phyloP scores from a whole-genome alignment of 2,888 invertebrate genomes.

The Therioaphis trifolii region DNA sequence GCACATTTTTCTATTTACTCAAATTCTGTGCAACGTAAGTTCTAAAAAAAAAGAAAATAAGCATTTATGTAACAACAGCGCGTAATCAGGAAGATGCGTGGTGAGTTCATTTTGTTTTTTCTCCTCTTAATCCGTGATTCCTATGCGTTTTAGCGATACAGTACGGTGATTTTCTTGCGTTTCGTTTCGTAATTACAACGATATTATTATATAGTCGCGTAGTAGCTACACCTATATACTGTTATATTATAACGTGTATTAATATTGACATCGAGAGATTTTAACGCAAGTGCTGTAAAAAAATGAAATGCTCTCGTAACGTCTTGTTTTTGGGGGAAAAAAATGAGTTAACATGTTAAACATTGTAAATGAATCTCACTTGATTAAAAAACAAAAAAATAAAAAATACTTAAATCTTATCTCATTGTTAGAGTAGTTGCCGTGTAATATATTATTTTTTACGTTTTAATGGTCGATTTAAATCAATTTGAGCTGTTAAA shows the following conservation, averaged over 20 bases:
- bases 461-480: no score
- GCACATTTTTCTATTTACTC: neutral
- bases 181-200: slow-evolving; percentile 12
- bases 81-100: slow-evolving; percentile 32
- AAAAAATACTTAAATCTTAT: no score
- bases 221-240: no score
- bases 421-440: no score
- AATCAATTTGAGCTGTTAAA: no score
- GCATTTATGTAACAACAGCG: slow-evolving; percentile 21
- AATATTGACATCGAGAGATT: neutral
- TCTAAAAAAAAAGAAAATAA: neutral
- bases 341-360: neutral
- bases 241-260: no score
- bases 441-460: no score
- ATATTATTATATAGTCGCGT: no score
- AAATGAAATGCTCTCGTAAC: neutral
- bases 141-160: slow-evolving; percentile 30
- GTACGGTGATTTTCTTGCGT: slow-evolving; percentile 26
- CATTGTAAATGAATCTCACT: no score
- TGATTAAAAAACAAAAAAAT: no score
- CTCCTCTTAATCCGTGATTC: slow-evolving; percentile 41
- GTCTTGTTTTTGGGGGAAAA: neutral
- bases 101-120: neutral
- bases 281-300: neutral
- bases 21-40: neutral